Base-by-base conservation (phyloP, 2,888 invertebrate species). In the Antitype chi region DNA sequence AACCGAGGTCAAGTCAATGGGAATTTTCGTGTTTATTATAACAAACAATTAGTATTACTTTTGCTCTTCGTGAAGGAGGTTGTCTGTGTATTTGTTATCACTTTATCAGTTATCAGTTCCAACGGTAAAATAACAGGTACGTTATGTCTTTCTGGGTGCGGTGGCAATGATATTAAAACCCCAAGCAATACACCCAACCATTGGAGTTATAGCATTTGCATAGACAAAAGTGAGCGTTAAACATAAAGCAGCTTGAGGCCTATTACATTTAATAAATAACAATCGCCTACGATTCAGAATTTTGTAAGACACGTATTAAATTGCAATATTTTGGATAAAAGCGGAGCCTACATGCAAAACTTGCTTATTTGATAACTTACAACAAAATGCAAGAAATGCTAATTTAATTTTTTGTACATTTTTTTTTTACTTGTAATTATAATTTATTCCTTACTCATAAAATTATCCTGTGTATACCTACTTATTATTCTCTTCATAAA, bases 11-110 rank as follows among this genome's bases (percentile, higher is more conserved):
- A 32, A 43, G 17, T 23, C 32, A 59, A 20, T 47, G 32, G 43
- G 17, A 59, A 52, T 23, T 17, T 32, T 59, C 17, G 1, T 53
- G 13, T 23, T 72, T 47, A 23, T n/a, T 43, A 53, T n/a, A 23
- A 43, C 1, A 25, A 59, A n/a, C 11, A 80, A 66, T 59, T 81
- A 78, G 74, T 81, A 81, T 66, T 25, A 66, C 15, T 66, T 59
- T 66, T 47, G 53, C 74, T 74, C 11, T 17, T 59, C 23, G 9
- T 25, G 52, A 32, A 53, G 74, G 15, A 53, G 74, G 81, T 78
- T 66, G 74, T 73, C 32, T 5, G 52, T 53, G 17, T 6, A 7
- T 32, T 53, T 63, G 17, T 38, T 38, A 55, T 38, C 17, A n/a
- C 3, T 28, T 38, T 38, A 55, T 49, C 23, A n/a, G 5, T 28